Evolutionary conservation across 2,113 vertebrate species (phyloP), one percentile per base, ranked within the genome.

Genomic region (Athene cunicularia): DNA sequence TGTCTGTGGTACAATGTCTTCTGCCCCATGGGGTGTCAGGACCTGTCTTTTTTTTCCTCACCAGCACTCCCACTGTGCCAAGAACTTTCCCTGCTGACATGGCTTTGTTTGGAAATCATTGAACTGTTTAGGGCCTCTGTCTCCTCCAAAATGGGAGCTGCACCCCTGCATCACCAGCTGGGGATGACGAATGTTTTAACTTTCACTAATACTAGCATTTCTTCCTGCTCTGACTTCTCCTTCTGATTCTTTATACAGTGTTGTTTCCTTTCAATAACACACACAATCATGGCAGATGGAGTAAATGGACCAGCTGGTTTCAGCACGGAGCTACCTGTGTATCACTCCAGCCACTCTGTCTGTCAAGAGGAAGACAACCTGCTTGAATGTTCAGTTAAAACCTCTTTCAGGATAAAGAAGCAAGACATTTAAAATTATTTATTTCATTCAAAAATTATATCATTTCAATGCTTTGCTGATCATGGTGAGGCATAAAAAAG

Each of bases 21-120:
- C 56, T 63, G 26, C 6, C 0, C 0, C 1, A 0, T 3, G 2
- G 11, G 13, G 12, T 0, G 0, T 3, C 0, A 0, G 3, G 6
- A 55, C 37, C 66, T 62, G 30, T 33, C 41, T 45, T 18, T 16
- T 67, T 49, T 75, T 11, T 12, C 22, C 8, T 63, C 33, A 86
- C 12, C 39, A 55, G 11, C 19, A 28, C 6, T 60, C 39, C 13
- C 23, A 21, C 7, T 33, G 15, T 50, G 20, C 8, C 10, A 2
- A 21, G 17, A 15, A 11, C 22, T 53, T 90, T 24, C 11, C 0
- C 14, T 32, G 16, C 5, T 4, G 4, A 14, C 6, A 33, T 0
- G 3, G 4, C 60, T 70, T 41, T 66, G 0, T 35, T 62, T 2
- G 3, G 23, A 41, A 76, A 70, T 26, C 11, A 19, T 18, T 9